Conservation (phyloP, 2,113 vertebrate species). For the Ciconia boyciana region DNA sequence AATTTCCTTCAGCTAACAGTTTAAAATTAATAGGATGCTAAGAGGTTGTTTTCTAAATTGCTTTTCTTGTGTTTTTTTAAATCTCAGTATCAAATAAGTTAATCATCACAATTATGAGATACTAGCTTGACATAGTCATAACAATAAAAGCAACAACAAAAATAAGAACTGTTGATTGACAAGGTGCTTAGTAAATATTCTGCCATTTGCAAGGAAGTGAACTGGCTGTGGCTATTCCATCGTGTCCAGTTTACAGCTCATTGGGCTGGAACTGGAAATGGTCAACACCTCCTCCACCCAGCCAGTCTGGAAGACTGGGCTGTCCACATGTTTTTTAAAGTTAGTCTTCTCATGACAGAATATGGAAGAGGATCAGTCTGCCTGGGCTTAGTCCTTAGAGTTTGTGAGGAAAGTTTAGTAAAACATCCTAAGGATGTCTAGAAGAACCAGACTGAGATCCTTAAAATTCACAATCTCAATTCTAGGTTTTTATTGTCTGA, state of each 20-base stretch:
- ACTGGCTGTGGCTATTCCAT: neutral
- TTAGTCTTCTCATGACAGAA: neutral
- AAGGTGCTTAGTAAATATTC: neutral
- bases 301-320: neutral
- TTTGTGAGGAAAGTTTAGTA: neutral
- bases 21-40: neutral
- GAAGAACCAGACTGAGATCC: neutral
- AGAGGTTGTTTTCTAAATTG: neutral
- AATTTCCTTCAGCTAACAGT: neutral
- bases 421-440: neutral
- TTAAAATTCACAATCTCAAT: neutral
- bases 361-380: neutral
- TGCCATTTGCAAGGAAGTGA: neutral
- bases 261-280: neutral
- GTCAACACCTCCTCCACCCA: neutral
- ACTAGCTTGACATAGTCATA: neutral
- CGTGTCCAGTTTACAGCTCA: neutral
- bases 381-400: neutral
- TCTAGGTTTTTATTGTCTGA: neutral
- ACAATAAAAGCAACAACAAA: neutral
- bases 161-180: neutral
- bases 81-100: neutral
- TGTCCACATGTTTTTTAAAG: neutral
- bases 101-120: neutral
- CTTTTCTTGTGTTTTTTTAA: neutral